A percentile compares a stretch with the other conserved stretches of the same genome.
Conservation (phyloP, 2,888 invertebrate genomes). For the Drosophila mimetica region DNA sequence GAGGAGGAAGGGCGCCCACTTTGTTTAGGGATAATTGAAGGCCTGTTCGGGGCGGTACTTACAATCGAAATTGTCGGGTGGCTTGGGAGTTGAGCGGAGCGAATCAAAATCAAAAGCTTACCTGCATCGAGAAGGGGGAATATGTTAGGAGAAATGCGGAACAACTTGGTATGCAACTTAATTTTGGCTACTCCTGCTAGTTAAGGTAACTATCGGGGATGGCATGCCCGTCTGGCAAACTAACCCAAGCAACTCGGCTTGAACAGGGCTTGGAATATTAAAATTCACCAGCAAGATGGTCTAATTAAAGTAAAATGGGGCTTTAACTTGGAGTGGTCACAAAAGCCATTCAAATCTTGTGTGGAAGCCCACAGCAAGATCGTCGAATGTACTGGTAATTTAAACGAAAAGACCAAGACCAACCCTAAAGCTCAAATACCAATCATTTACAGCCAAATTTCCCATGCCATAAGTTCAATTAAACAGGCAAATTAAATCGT, state of each 20-base stretch:
- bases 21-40: constrained; percentile 43
- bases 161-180: constrained; percentile 24
- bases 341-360: too few species aligned
- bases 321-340: too few species aligned
- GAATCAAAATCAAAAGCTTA: constrained; percentile 26
- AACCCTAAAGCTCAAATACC: constrained; percentile 16
- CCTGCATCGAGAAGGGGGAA: constrained; percentile 10
- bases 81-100: constrained; percentile 3
- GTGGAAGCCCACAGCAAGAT: too few species aligned
- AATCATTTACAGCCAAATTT: not conserved
- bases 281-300: not conserved
- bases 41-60: constrained; percentile 18
- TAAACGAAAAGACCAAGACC: not conserved
- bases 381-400: not conserved
- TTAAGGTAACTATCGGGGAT: not conserved
- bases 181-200: constrained; percentile 3
- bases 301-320: too few species aligned
- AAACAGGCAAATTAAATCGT: constrained; percentile 18
- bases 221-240: not conserved
- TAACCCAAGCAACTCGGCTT: not conserved
- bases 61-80: constrained; percentile 9
- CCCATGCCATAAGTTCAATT: constrained; percentile 24
- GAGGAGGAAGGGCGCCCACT: constrained; percentile 12
- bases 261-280: not conserved
- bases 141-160: constrained; percentile 8